Evolutionary conservation across 2,888 invertebrate species (phyloP).

Genomic region (Epinotia ramella): DNA sequence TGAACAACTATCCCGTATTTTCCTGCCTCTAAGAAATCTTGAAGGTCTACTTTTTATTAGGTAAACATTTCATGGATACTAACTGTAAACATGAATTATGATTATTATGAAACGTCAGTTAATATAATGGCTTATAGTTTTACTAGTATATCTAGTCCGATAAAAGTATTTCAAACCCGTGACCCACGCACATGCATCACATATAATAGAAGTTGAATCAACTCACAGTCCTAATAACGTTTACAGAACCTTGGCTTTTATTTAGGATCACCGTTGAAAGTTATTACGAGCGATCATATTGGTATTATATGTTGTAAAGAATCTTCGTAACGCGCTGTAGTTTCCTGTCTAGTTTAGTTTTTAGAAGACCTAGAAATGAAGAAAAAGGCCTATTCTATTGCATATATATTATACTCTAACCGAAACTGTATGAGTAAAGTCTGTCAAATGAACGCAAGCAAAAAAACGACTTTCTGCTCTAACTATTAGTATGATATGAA

Average conservation of each 20-base stretch:
- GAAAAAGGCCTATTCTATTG: too few relatives aligned
- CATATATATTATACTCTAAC: too few relatives aligned
- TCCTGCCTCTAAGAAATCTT: not conserved
- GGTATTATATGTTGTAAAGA: not conserved
- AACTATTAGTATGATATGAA: too few relatives aligned
- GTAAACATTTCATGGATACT: slow-evolving; percentile 7
- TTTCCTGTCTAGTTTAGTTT: too few relatives aligned
- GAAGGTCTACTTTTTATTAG: slow-evolving; percentile 10
- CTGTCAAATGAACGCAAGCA: too few relatives aligned
- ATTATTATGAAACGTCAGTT: slow-evolving; percentile 20
- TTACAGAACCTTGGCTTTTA: slow-evolving; percentile 36
- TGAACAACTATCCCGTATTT: not conserved
- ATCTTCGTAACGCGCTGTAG: not conserved
- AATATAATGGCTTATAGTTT: slow-evolving; percentile 12
- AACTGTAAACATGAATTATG: slow-evolving; percentile 11
- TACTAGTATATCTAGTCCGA: slow-evolving; percentile 8
- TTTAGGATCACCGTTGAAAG: slow-evolving; percentile 14
- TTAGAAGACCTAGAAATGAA: too few relatives aligned
- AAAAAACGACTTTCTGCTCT: too few relatives aligned
- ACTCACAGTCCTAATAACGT: slow-evolving; percentile 20
- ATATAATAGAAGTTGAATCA: slow-evolving; percentile 15
- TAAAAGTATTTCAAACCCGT: slow-evolving; percentile 36
- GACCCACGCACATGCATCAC: slow-evolving; percentile 37
- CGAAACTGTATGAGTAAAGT: too few relatives aligned
- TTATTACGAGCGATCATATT: not conserved